Percentiles rank a stretch among this genome's conserved stretches.
Conservation (phyloP, 2,113 vertebrate species). For the Neotoma lepida region DNA sequence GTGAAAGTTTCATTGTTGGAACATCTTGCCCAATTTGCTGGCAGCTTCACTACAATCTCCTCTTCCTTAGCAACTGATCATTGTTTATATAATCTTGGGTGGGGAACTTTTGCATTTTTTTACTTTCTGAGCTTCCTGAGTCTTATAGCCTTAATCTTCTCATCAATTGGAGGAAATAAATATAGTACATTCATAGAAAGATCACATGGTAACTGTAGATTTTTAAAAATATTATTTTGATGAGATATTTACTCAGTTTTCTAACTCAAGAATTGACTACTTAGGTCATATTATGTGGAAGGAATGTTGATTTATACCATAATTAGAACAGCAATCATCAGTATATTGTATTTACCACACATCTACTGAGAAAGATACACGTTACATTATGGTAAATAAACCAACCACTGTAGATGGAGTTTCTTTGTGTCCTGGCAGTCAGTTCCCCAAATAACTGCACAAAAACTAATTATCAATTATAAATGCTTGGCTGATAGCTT, state of each 20-base stretch:
- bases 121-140: not conserved
- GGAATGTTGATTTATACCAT: not conserved
- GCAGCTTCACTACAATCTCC: not conserved
- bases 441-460: too few species aligned
- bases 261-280: not conserved
- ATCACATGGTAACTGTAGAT: not conserved
- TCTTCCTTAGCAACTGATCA: not conserved
- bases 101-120: not conserved
- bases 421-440: too few species aligned
- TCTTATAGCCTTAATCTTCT: not conserved
- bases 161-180: not conserved
- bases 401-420: not conserved
- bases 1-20: not conserved
- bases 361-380: conserved; percentile 27
- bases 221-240: not conserved
- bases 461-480: too few species aligned
- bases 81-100: not conserved
- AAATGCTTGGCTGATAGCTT: too few species aligned
- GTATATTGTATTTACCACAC: not conserved
- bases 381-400: not conserved
- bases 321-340: not conserved
- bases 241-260: not conserved
- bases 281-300: not conserved
- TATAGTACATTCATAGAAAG: not conserved
- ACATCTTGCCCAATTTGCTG: too few species aligned